These are phyloP conservation scores for Thereva unica DNA, from an alignment of 2,888 invertebrate species.

Conservation along the genomic window DNA sequence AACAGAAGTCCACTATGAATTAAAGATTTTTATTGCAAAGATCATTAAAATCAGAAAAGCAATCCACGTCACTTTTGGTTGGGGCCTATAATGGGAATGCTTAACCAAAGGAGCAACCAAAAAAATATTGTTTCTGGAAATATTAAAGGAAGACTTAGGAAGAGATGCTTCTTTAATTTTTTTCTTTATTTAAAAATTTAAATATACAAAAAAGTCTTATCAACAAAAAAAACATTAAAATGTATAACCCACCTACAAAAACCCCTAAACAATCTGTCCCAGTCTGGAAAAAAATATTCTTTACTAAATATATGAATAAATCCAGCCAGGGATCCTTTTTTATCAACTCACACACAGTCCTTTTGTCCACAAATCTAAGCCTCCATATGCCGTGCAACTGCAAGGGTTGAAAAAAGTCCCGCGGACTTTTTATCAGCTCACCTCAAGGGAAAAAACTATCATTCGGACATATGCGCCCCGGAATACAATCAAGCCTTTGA, in stretches of 20 bases:
- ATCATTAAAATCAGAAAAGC: too few relatives aligned
- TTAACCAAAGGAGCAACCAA: too few relatives aligned
- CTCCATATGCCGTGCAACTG: slow-evolving; percentile 18
- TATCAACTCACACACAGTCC: neutral
- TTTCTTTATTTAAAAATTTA: too few relatives aligned
- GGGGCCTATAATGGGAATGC: too few relatives aligned
- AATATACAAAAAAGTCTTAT: too few relatives aligned
- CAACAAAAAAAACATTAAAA: neutral
- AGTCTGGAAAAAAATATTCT: neutral
- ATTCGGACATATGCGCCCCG: slow-evolving; percentile 23
- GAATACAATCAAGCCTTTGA: slow-evolving; percentile 7
- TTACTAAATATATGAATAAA: slow-evolving; percentile 10
- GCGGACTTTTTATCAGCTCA: slow-evolving; percentile 4
- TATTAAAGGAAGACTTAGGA: too few relatives aligned
- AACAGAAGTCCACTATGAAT: too few relatives aligned
- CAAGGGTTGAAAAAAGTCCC: neutral
- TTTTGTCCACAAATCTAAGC: slow-evolving; percentile 26
- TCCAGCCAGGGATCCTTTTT: slow-evolving; percentile 6
- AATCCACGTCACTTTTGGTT: too few relatives aligned
- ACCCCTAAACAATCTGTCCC: neutral
- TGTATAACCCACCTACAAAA: neutral
- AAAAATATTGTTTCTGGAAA: too few relatives aligned
- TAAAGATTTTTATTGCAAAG: too few relatives aligned
- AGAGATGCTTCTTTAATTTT: too few relatives aligned
- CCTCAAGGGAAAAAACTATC: neutral